phyloP scores from a whole-genome alignment of 2,888 invertebrate genomes.

The Schizotus pectinicornis region DNA sequence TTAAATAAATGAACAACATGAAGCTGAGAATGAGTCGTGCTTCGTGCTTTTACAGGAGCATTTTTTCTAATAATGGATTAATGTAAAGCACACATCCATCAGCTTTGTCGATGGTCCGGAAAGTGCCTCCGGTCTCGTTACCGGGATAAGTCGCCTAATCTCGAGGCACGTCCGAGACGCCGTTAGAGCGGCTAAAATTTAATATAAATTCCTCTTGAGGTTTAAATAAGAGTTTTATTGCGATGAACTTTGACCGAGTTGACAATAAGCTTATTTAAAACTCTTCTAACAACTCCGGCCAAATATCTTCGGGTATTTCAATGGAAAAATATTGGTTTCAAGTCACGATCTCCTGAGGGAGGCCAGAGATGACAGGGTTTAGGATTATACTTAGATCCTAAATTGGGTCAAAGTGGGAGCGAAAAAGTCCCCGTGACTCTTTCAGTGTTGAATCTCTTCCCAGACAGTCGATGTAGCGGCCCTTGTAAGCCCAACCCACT shows the following conservation, averaged over 20 bases:
- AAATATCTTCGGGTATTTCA: constrained; percentile 32
- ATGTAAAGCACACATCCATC: too few relatives aligned
- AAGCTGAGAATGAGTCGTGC: too few relatives aligned
- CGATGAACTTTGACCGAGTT: constrained; percentile 19
- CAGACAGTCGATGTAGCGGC: constrained; percentile 22
- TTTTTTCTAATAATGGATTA: too few relatives aligned
- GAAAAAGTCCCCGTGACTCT: constrained; percentile 32
- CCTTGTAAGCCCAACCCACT: constrained; percentile 27
- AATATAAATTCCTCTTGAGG: constrained; percentile 25
- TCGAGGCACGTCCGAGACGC: too few relatives aligned
- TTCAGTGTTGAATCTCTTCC: constrained; percentile 24
- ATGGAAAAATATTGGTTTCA: constrained; percentile 40
- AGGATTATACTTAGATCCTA: constrained; percentile 32
- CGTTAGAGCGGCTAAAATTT: constrained; percentile 4
- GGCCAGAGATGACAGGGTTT: constrained; percentile 32
- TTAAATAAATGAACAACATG: too few relatives aligned
- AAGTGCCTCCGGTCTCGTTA: too few relatives aligned
- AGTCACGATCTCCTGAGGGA: constrained; percentile 35
- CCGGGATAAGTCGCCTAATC: too few relatives aligned
- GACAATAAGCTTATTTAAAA: constrained; percentile 34
- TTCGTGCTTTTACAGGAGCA: too few relatives aligned
- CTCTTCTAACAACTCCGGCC: constrained; percentile 17
- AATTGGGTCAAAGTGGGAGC: constrained; percentile 38
- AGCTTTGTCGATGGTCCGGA: too few relatives aligned
- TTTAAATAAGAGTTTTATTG: constrained; percentile 21